phyloP scores from a whole-genome alignment of 2,113 vertebrate genomes.

The Vanacampus margaritifer region DNA sequence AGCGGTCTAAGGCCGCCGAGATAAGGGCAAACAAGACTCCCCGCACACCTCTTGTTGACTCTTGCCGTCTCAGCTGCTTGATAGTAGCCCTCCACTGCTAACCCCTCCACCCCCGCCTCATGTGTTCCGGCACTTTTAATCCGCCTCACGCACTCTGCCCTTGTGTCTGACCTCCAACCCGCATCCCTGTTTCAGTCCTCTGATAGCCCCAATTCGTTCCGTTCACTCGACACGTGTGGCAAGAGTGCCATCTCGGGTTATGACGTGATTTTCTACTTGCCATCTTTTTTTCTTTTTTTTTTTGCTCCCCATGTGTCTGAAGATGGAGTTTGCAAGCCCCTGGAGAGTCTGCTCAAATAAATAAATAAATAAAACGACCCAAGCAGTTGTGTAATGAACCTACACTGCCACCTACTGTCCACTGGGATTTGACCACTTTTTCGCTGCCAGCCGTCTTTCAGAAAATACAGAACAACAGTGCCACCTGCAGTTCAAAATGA shows the following conservation, averaged over 20 bases:
- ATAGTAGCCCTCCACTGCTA: slow-evolving; percentile 28
- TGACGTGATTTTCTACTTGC: slow-evolving; percentile 21
- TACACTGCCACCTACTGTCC: slow-evolving; percentile 63
- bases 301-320: slow-evolving; percentile 15
- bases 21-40: slow-evolving; percentile 19
- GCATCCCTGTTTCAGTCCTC: slow-evolving; percentile 42
- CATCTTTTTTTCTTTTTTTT: slow-evolving; percentile 2
- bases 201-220: slow-evolving; percentile 28
- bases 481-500: slow-evolving; percentile 48
- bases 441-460: not conserved
- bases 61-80: slow-evolving; percentile 38
- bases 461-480: slow-evolving; percentile 40
- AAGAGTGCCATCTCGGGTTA: slow-evolving; percentile 65
- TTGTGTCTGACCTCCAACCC: slow-evolving; percentile 61
- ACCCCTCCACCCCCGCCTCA: slow-evolving; percentile 26
- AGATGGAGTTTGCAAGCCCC: slow-evolving; percentile 34
- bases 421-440: slow-evolving; percentile 20
- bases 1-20: slow-evolving; percentile 30
- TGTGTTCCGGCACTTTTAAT: slow-evolving; percentile 56
- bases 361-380: slow-evolving; percentile 14
- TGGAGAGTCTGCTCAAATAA: slow-evolving; percentile 32
- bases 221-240: slow-evolving; percentile 14
- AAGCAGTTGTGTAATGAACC: slow-evolving; percentile 33
- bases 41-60: slow-evolving; percentile 14
- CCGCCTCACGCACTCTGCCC: slow-evolving; percentile 54